phyloP scores from a whole-genome alignment of 1,140 invertebrate species.

The Brachionus paranguensis region DNA sequence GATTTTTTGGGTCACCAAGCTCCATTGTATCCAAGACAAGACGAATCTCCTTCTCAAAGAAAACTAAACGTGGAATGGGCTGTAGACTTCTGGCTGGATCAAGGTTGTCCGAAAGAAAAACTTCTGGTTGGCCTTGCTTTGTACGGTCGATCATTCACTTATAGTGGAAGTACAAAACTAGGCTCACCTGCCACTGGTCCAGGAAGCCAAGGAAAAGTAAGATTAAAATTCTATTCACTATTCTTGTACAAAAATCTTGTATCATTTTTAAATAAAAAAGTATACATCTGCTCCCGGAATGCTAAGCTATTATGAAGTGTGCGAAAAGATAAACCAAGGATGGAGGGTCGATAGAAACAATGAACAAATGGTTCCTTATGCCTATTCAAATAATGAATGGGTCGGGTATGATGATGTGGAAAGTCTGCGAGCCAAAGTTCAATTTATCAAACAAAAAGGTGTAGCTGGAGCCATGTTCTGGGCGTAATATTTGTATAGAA shows the following conservation, averaged over 20 bases:
- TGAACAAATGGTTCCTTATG: slow-evolving; percentile 62
- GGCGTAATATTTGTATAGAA: neutral
- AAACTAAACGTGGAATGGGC: slow-evolving; percentile 45
- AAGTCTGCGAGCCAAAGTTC: slow-evolving; percentile 43
- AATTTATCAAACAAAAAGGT: slow-evolving; percentile 18
- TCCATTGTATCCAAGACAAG: slow-evolving; percentile 17
- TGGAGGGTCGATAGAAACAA: neutral
- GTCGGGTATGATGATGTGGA: slow-evolving; percentile 79
- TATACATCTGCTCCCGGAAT: slow-evolving; percentile 79
- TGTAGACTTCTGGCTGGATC: slow-evolving; percentile 63
- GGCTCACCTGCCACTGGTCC: slow-evolving; percentile 71
- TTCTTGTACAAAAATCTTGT: slow-evolving; percentile 75
- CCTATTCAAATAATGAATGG: slow-evolving; percentile 79
- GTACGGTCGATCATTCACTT: slow-evolving; percentile 76
- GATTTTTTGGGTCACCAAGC: slow-evolving; percentile 11
- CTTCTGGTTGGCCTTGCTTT: slow-evolving; percentile 76
- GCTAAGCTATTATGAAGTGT: slow-evolving; percentile 78
- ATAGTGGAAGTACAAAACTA: slow-evolving; percentile 68
- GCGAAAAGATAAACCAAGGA: slow-evolving; percentile 15
- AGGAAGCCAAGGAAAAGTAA: slow-evolving; percentile 66
- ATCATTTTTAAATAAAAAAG: slow-evolving; percentile 59
- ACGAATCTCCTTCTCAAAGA: neutral
- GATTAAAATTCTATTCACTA: slow-evolving; percentile 73
- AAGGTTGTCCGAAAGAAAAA: slow-evolving; percentile 72
- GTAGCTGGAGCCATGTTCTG: slow-evolving; percentile 26